phyloP scores from a whole-genome alignment of 1,140 invertebrate species.

The Neodiprion lecontei region DNA sequence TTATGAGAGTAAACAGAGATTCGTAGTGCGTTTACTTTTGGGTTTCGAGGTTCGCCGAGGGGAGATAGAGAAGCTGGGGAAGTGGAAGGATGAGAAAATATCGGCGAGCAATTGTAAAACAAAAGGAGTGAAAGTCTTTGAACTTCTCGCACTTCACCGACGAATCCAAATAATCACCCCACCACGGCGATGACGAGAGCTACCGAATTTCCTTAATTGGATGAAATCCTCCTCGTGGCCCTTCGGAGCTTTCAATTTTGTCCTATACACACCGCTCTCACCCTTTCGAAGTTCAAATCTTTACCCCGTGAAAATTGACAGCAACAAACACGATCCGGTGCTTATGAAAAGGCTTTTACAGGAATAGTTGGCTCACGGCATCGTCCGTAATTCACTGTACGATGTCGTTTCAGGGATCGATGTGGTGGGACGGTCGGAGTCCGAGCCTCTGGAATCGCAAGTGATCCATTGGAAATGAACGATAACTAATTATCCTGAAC shows the following conservation, averaged over 20 bases:
- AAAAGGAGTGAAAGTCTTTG: background rate
- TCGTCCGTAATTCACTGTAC: too few relatives aligned
- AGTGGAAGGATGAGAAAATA: too few relatives aligned
- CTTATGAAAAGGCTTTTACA: too few relatives aligned
- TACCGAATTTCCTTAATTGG: background rate
- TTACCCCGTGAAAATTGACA: too few relatives aligned
- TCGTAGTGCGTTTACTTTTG: background rate
- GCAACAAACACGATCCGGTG: too few relatives aligned
- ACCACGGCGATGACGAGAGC: background rate
- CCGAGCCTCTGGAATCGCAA: too few relatives aligned
- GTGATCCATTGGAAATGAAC: too few relatives aligned
- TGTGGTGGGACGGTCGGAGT: too few relatives aligned
- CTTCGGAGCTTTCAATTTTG: background rate
- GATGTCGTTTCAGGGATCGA: too few relatives aligned
- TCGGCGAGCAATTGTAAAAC: background rate
- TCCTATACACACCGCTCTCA: background rate
- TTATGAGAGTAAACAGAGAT: background rate
- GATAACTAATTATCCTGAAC: too few relatives aligned
- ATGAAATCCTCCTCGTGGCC: background rate
- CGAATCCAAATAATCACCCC: background rate
- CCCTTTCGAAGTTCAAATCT: background rate
- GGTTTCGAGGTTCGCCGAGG: background rate
- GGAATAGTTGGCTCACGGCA: too few relatives aligned
- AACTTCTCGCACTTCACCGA: constrained; percentile 1
- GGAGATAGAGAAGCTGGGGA: background rate